A percentile compares a stretch with the other conserved stretches of the same genome.
Conservation (phyloP, 1,140 invertebrate genomes). For the Sitodiplosis mosellana region DNA sequence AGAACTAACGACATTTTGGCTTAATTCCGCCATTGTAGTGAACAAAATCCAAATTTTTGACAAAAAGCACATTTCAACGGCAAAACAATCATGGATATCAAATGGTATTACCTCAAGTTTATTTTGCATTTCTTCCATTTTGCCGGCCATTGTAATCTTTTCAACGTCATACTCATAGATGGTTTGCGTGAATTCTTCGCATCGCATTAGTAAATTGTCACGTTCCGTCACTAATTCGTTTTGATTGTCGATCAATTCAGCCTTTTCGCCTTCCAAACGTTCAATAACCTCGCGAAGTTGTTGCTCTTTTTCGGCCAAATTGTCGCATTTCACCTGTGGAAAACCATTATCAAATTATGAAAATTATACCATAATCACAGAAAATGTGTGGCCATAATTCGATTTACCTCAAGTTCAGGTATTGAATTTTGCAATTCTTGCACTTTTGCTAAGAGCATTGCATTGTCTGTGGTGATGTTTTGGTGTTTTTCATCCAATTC, state of each 20-base stretch:
- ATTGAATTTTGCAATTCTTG: slow-evolving; percentile 6
- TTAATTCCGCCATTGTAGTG: too few species aligned
- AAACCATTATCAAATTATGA: too few species aligned
- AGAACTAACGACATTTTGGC: too few species aligned
- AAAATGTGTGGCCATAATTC: too few species aligned
- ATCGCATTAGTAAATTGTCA: slow-evolving; percentile 6
- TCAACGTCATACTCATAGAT: too few species aligned
- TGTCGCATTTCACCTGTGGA: slow-evolving; percentile 11
- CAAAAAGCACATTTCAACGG: too few species aligned
- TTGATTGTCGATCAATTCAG: slow-evolving; percentile 12
- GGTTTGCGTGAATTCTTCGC: too few species aligned
- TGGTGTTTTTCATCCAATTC: slow-evolving; percentile 17
- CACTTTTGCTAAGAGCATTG: slow-evolving; percentile 13
- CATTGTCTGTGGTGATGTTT: slow-evolving; percentile 10
- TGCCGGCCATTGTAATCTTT: too few species aligned
- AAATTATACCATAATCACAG: too few species aligned
- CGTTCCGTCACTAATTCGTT: slow-evolving; percentile 11
- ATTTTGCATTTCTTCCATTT: slow-evolving; percentile 22
- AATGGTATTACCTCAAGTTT: slow-evolving; percentile 24
- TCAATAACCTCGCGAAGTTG: slow-evolving; percentile 14
- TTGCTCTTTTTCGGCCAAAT: slow-evolving; percentile 16
- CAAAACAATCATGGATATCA: slow-evolving; percentile 9
- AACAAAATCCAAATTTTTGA: too few species aligned
- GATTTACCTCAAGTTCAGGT: slow-evolving; percentile 9
- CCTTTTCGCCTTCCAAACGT: slow-evolving; percentile 7